phyloP scores from a whole-genome alignment of 2,113 vertebrate species.

The Steatornis caripensis region DNA sequence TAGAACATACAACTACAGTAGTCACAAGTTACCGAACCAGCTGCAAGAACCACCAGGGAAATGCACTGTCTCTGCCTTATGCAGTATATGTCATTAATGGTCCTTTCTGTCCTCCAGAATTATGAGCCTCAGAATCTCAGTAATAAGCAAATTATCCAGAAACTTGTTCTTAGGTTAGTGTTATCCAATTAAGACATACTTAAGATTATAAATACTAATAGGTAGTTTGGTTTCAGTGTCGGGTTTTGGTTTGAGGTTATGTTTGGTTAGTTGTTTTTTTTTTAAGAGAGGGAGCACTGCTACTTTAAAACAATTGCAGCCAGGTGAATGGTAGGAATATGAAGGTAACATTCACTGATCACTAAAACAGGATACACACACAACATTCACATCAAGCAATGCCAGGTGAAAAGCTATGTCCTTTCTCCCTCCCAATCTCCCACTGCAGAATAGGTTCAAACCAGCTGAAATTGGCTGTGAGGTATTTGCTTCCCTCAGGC shows the following conservation, averaged over 20 bases:
- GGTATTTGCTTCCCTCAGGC: not conserved
- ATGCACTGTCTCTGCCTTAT: not conserved
- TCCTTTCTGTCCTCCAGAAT: not conserved
- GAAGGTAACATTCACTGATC: not conserved
- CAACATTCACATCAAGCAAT: not conserved
- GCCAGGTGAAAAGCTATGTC: not conserved
- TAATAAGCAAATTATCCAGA: not conserved
- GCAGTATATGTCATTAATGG: not conserved
- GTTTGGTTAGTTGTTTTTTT: no score
- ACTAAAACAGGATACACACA: not conserved
- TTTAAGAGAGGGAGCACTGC: not conserved
- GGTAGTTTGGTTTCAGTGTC: not conserved
- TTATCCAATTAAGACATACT: not conserved
- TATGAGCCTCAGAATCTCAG: not conserved
- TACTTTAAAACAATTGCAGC: not conserved
- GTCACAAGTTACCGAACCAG: not conserved
- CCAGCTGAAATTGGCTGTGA: not conserved
- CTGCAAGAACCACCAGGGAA: not conserved
- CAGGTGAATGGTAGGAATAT: not conserved
- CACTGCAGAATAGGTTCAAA: not conserved
- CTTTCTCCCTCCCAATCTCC: not conserved
- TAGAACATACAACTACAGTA: not conserved
- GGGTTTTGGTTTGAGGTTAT: not conserved
- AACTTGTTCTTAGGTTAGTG: not conserved
- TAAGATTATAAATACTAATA: not conserved